phyloP scores from a whole-genome alignment of 2,888 invertebrate species.

The Mythimna vitellina region DNA sequence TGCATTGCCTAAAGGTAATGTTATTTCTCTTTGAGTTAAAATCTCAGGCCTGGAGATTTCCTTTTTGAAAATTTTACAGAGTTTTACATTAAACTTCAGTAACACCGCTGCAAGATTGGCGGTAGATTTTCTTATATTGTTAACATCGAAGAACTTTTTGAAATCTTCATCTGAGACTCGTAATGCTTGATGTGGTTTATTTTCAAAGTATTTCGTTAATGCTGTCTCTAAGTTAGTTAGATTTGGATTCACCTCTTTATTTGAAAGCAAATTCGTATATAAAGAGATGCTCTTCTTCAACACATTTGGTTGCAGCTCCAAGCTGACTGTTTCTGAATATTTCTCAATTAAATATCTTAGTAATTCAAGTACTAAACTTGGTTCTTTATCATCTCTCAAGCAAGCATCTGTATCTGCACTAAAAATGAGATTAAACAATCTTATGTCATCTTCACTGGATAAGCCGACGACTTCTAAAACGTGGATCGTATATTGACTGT shows the following conservation, averaged over 20 bases:
- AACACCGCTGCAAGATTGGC: slow-evolving; percentile 90
- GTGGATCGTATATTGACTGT: slow-evolving; percentile 78
- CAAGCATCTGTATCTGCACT: slow-evolving; percentile 76
- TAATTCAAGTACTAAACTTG: slow-evolving; percentile 88
- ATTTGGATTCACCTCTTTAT: slow-evolving; percentile 82
- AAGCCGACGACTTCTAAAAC: slow-evolving; percentile 85
- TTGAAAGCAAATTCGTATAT: slow-evolving; percentile 85
- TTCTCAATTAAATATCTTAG: slow-evolving; percentile 86
- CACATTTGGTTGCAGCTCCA: slow-evolving; percentile 77
- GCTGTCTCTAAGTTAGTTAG: slow-evolving; percentile 89
- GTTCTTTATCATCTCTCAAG: slow-evolving; percentile 86
- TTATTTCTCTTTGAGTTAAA: slow-evolving; percentile 91
- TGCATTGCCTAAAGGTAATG: slow-evolving; percentile 91
- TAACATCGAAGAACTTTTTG: slow-evolving; percentile 86
- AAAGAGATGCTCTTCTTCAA: slow-evolving; percentile 81
- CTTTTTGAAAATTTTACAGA: slow-evolving; percentile 85
- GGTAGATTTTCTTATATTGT: slow-evolving; percentile 90
- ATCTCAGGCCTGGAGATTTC: slow-evolving; percentile 84
- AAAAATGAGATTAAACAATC: slow-evolving; percentile 85
- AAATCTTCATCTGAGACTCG: slow-evolving; percentile 89
- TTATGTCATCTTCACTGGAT: slow-evolving; percentile 80
- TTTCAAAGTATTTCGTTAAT: slow-evolving; percentile 90
- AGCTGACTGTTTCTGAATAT: slow-evolving; percentile 78
- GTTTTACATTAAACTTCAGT: slow-evolving; percentile 88
- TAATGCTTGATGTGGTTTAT: slow-evolving; percentile 91